Base-by-base conservation (phyloP, 2,888 invertebrate species). In the Acholoe squamosa region DNA sequence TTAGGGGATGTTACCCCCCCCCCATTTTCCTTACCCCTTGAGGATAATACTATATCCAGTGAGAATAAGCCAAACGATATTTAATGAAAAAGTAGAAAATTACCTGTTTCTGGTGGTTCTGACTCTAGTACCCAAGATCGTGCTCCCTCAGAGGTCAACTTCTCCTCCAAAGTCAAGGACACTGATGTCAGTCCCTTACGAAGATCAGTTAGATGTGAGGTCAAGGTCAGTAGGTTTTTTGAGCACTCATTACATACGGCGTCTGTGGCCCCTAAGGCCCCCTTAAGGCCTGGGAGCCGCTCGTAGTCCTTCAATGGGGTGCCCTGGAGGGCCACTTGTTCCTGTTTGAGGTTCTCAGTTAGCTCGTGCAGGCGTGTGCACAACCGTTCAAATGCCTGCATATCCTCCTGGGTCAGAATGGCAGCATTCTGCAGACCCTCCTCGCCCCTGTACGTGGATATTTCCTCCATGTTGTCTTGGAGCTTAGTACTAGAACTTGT, bases 171-270 rank as follows among this genome's bases (percentile, higher is more conserved):
- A 54, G 54, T 54, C 54, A 22, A 12, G n/a, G 86, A 28, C 52
- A 86, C 86, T 5, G 31, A 56, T 52, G 52, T 86, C 86, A 86
- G 25, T 0, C 31, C 86, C 54, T 86, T 86, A n/a, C 86, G 86
- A 54, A 86, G 86, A 28, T 52, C 86, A 52, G 25, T 54, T 10
- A 86, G 56, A 14, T 86, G 86, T 31, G 86, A 86, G 86, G 56
- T 52, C 31, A 56, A 22, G 31, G 52, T 52, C 31, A 22, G 1
- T 25, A 86, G 14, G 56, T 28, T 52, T 22, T 25, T 12, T n/a
- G 54, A 22, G 33, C 56, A 86, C 31, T 86, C 86, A 12, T 28
- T 25, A 19, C 86, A 86, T 14, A 86, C 56, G 16, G 52, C 25
- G 16, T 56, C 86, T 0, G 86, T 56, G 31, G 14, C 56, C 31